These are phyloP conservation scores for Psephotus haematonotus DNA, from an alignment of 2,113 vertebrate species.

Conservation along the genomic window DNA sequence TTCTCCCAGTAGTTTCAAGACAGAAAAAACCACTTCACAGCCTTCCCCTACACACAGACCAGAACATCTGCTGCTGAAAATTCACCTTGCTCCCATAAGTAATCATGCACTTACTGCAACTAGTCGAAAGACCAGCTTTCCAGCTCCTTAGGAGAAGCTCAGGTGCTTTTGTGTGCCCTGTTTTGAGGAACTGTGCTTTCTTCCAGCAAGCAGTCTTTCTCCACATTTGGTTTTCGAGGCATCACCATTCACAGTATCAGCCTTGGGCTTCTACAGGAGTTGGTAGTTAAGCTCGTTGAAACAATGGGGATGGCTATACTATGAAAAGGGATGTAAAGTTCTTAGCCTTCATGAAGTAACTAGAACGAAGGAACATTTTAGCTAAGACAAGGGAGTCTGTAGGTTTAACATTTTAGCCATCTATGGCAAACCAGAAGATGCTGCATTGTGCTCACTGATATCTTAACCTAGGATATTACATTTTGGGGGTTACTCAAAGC, in stretches of 20 bases:
- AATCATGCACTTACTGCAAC: not conserved
- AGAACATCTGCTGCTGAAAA: not conserved
- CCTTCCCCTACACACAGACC: not conserved
- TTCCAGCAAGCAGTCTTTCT: not conserved
- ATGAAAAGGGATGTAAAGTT: not conserved
- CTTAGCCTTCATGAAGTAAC: not conserved
- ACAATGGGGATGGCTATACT: not conserved
- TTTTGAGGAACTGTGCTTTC: not conserved
- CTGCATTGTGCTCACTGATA: not conserved
- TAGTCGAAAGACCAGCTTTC: not conserved
- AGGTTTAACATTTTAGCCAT: not conserved
- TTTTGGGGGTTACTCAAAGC: not conserved
- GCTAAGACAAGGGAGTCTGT: not conserved
- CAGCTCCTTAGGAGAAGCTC: not conserved
- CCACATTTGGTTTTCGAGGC: not conserved
- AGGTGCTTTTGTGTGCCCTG: not conserved
- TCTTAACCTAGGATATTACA: not conserved
- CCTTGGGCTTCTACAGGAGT: not conserved
- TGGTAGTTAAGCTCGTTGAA: not conserved
- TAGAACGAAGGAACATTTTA: not conserved
- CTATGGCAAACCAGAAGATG: not conserved
- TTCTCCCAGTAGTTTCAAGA: not conserved
- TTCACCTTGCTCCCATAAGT: not conserved
- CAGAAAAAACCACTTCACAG: not conserved
- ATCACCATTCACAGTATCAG: not conserved